Evolutionary conservation across 2,888 invertebrate species (phyloP).

Genomic region (Seladonia tumulorum): DNA sequence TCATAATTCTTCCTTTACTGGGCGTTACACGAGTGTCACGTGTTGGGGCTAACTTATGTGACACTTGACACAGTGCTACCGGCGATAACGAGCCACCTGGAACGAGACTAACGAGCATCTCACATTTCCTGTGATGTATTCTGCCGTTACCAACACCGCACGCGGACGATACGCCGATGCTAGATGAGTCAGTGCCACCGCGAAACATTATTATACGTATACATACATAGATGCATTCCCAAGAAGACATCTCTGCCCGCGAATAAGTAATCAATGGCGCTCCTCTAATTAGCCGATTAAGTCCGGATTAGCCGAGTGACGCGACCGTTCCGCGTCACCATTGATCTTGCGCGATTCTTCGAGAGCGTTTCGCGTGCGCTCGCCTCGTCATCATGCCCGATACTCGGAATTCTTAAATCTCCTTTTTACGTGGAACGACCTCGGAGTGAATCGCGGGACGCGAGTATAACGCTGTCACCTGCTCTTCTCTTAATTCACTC

Average conservation of each 20-base stretch:
- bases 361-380: background rate
- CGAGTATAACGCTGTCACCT: background rate
- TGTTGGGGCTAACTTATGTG: constrained; percentile 76
- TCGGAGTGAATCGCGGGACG: background rate
- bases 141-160: constrained; percentile 66
- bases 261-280: constrained; percentile 15
- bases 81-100: constrained; percentile 77
- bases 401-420: background rate
- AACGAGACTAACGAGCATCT: constrained; percentile 81
- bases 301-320: constrained; percentile 4
- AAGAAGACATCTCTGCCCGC: background rate
- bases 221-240: background rate
- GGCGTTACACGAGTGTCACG: constrained; percentile 63
- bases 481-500: background rate
- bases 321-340: background rate
- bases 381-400: background rate
- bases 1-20: constrained; percentile 60
- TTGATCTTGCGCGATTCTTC: constrained; percentile 2
- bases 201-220: background rate
- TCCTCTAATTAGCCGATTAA: constrained; percentile 10
- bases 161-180: constrained; percentile 59
- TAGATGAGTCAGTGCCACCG: constrained; percentile 44
- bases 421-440: background rate
- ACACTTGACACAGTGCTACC: constrained; percentile 80
- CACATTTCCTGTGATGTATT: constrained; percentile 76